Conservation (phyloP, 2,888 invertebrate genomes). For the Tiphia femorata region DNA sequence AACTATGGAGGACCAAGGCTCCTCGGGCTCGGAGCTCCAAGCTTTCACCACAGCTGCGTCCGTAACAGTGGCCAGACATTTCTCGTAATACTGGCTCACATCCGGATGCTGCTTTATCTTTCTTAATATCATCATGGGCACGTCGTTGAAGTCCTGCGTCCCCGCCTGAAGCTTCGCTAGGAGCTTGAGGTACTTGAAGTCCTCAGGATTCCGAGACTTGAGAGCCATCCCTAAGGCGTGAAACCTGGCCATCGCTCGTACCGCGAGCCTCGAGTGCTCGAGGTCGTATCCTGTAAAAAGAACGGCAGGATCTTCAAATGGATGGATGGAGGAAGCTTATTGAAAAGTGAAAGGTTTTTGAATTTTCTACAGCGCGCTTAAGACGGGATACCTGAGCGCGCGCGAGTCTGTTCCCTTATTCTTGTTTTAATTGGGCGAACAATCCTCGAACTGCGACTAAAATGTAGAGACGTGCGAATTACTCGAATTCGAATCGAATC, state of each 20-base stretch:
- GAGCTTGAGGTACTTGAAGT: slow-evolving; percentile 55
- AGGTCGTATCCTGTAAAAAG: slow-evolving; percentile 70
- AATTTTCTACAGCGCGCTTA: too few species aligned
- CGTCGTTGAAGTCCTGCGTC: slow-evolving; percentile 45
- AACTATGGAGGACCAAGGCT: slow-evolving; percentile 71
- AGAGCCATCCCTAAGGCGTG: slow-evolving; percentile 74
- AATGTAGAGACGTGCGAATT: too few species aligned
- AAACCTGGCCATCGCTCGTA: slow-evolving; percentile 71
- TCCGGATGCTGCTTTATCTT: slow-evolving; percentile 56
- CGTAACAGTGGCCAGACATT: slow-evolving; percentile 18
- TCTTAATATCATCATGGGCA: slow-evolving; percentile 28
- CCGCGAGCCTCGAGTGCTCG: slow-evolving; percentile 68
- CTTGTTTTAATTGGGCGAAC: too few species aligned
- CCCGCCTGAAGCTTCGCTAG: slow-evolving; percentile 59
- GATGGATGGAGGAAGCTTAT: too few species aligned
- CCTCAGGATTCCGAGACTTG: slow-evolving; percentile 64
- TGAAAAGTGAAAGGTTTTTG: too few species aligned
- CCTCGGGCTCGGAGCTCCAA: slow-evolving; percentile 34
- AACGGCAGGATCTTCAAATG: too few species aligned
- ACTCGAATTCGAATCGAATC: too few species aligned
- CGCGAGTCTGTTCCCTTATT: too few species aligned
- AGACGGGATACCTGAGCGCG: too few species aligned
- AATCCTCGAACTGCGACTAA: too few species aligned
- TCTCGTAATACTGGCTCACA: slow-evolving; percentile 33
- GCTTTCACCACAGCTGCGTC: neutral